Evolutionary conservation across 2,797 vertebrate species (phyloP), one percentile per base, ranked within the genome.

Genomic region (Psittacula derbiana): DNA sequence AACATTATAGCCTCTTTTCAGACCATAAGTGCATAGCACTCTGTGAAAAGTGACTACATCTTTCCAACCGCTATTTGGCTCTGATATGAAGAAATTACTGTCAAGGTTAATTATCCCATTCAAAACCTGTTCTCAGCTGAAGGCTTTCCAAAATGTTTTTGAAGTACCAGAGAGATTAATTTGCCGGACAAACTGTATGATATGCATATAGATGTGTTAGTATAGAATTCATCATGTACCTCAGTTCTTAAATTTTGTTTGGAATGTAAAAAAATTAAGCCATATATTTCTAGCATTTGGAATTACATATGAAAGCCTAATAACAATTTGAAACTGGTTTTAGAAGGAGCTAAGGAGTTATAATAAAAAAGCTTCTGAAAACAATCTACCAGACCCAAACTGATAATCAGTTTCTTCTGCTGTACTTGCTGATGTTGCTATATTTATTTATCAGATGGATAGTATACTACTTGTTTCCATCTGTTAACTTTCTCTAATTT

Each of bases 101-200:
- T 96, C 96, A 97, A 95, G 94, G 95, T 97, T 97, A 97, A 97
- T 97, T 97, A 97, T 92, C 80, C 88, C 28, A 80, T 96, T 95
- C 92, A 97, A 96, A 94, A 96, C 85, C 80, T 89, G 86, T 92
- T 96, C 72, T 85, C 90, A 97, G 92, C 95, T 97, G 95, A 97
- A 97, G 94, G 93, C 43, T 93, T 95, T 97, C 92, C 88, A 95
- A 97, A 97, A 96, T 86, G 66, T 93, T 96, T 96, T 83, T 83
- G 80, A 96, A 93, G 80, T 95, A 95, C 71, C 62, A 78, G 82
- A 80, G 91, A 90, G 75, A 96, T 91, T 93, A 88, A 93, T 95
- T 94, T 93, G 21, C 72, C 72, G 92, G 72, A 76, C 10, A 92
- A 95, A 83, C 19, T 58, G 27, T 86, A 75, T 94, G 91, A 88